A percentile compares a stretch with the other conserved stretches of the same genome.
phyloP scores from a whole-genome alignment of 2,113 vertebrate species.

The Erythrocercus mccallii region DNA sequence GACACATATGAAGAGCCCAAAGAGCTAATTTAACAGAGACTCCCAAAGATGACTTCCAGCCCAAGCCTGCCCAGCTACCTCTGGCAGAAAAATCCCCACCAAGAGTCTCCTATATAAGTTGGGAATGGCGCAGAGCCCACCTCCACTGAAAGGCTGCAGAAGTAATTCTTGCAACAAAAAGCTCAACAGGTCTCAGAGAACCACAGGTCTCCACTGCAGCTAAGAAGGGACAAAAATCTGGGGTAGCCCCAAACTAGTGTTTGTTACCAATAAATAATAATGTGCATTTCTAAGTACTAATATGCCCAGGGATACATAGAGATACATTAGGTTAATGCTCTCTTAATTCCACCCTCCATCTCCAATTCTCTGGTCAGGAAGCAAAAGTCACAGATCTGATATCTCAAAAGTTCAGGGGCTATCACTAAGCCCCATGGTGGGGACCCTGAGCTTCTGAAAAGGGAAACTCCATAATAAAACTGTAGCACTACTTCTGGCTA shows the following conservation, averaged over 20 bases:
- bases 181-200: background rate
- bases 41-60: background rate
- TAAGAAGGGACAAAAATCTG: background rate
- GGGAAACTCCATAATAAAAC: background rate
- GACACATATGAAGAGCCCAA: background rate
- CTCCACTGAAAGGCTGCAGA: background rate
- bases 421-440: accelerated
- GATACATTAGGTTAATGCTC: background rate
- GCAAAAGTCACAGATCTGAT: accelerated
- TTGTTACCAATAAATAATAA: background rate
- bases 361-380: background rate
- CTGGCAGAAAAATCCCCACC: background rate
- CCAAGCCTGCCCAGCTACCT: background rate
- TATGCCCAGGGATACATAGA: accelerated
- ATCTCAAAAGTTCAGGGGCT: background rate
- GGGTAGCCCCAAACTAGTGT: accelerated
- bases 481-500: background rate
- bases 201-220: background rate
- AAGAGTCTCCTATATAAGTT: accelerated
- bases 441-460: background rate
- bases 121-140: background rate
- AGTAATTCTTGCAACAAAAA: background rate
- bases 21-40: background rate
- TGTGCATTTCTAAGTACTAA: background rate
- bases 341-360: background rate